Percentiles rank a stretch among this genome's conserved stretches.
These are phyloP conservation scores for Endomychus coccineus DNA, from an alignment of 2,888 invertebrate genomes.

Conservation along the genomic window DNA sequence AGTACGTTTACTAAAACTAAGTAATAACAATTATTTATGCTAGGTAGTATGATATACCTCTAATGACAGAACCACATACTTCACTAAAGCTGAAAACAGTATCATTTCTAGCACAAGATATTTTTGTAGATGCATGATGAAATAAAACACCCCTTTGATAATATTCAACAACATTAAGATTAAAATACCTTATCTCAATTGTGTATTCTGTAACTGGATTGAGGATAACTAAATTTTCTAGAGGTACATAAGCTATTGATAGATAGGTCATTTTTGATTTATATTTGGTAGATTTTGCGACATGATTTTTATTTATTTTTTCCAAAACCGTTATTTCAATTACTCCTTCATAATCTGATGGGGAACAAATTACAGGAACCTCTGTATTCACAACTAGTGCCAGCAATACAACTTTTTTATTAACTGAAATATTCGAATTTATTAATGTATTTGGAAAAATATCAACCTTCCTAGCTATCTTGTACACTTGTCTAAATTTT, in stretches of 20 bases:
- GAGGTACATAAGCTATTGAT: not conserved
- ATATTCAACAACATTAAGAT: too few relatives aligned
- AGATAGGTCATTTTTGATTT: not conserved
- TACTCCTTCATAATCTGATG: too few relatives aligned
- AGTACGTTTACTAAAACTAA: too few relatives aligned
- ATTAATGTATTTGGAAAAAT: not conserved
- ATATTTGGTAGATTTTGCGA: not conserved
- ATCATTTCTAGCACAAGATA: not conserved
- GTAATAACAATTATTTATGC: too few relatives aligned
- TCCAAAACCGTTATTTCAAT: not conserved
- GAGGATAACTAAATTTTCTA: not conserved
- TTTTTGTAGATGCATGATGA: not conserved
- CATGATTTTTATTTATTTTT: not conserved
- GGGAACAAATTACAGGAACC: not conserved
- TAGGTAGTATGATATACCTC: conserved; percentile 1
- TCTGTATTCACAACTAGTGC: not conserved
- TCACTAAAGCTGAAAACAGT: not conserved
- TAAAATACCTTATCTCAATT: not conserved
- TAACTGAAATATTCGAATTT: not conserved
- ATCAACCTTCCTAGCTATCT: not conserved
- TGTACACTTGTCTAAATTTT: not conserved
- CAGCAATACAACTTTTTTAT: not conserved
- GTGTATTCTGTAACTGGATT: not conserved
- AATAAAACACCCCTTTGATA: too few relatives aligned
- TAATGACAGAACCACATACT: not conserved